Evolutionary conservation across 2,113 vertebrate genomes (phyloP), one percentile per base, ranked within the genome.

Genomic region (Oryctolagus cuniculus): DNA sequence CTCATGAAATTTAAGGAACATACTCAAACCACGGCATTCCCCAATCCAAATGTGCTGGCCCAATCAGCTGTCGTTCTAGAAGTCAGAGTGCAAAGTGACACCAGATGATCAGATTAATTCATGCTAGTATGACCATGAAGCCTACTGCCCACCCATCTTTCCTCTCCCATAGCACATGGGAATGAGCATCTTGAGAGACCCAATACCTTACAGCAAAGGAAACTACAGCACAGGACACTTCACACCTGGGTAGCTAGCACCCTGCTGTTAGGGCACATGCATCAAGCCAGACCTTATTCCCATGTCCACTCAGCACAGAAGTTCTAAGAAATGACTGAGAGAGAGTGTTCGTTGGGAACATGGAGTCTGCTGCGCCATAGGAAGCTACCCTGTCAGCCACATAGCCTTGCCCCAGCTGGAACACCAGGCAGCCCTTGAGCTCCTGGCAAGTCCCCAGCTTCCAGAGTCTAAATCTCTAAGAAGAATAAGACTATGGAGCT

Each of bases 401-500:
- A 25, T 5, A 0, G 2, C 24, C 49, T 19, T 22, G 7, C 21
- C 64, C 25, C 12, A 83, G 49, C 7, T 91, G 27, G 38, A 19
- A 78, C 7, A 38, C 19, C 31, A 36, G 16, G 1, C 15, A 38
- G 49, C 6, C 15, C 44, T 72, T 38, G 7, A 19, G 38, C 9
- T 44, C 58, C 27, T 72, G 49, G 38, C 16, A 79, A 44, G 58
- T 63, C 19, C 51, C 22, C 83, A 63, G 55, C 6, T 67, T 29
- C 29, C 24, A 10, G 36, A 3, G 25, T 77, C 79, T 66, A 31
- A 31, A 38, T 83, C 58, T 44, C 16, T n/a, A 4, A 25, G 34
- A 67, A 91, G 87, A 90, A 55, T 63, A 90, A 79, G 77, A n/a
- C 27, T 29, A 67, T 7, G 51, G 31, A 74, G 73, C 78, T 67